Base-by-base conservation (phyloP, 2,113 vertebrate species). In the Neotoma lepida region DNA sequence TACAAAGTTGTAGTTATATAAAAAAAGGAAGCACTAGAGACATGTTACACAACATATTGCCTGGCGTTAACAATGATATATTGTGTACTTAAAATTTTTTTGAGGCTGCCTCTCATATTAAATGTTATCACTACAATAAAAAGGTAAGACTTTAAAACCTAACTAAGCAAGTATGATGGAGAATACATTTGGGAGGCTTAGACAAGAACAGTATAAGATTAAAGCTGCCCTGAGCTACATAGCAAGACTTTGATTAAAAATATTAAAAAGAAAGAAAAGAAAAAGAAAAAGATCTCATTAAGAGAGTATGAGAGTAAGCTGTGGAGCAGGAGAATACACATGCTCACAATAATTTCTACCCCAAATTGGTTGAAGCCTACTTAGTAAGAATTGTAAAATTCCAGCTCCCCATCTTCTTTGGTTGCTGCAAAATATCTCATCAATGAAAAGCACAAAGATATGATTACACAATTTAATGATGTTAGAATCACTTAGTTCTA, bases 391-490 rank as follows among this genome's bases (percentile, higher is more conserved):
- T 66, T 64, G 33, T 66, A 74, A 41, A 82, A 24, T 56, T 74
- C 78, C 70, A 90, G 12, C 28, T 92, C 71, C 91, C 17, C 24
- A 33, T 30, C 76, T 91, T 95, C 49, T 74, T 58, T 63, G 84
- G 26, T 81, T 89, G 35, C 30, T 74, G 9, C 44, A 76, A 94
- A 92, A 74, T 26, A 80, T 74, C 41, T 93, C 68, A 9, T n/a
- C 44, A 68, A 28, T 82, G 41, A 87, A 64, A 91, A 35, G 22
- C 14, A 66, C 39, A 74, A 2, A 30, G 46, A 93, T 81, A 17
- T 2, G 1, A 64, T 77, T 35, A 82, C 49, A 66, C 1, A 86
- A 58, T 90, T 90, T 51, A 86, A 90, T 68, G 63, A 74, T 49
- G 3, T 41, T 35, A 68, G 15, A 24, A 12, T 9, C 71, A 51